Evolutionary conservation across 1,140 invertebrate genomes (phyloP), one percentile per base, ranked within the genome.

Genomic region (Proctacanthus coquilletti): DNA sequence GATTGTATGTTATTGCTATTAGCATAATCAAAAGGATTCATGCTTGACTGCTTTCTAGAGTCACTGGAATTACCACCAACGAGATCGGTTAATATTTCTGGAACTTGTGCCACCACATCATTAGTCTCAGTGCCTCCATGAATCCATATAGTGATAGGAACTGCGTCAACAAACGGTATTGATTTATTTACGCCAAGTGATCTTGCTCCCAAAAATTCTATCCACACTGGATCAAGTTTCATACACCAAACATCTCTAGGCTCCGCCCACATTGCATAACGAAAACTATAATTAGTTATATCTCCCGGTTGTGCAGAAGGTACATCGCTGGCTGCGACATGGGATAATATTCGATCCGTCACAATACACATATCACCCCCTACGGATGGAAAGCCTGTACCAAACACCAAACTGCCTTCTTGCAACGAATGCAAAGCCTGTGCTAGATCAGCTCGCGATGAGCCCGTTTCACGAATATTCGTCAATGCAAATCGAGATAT

Each of bases 181-280:
- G 86, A 76, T 47, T 79, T 73, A 48, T 71, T 74, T 23, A 68
- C 67, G 17, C 71, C 74, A 14, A 80, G 72, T 2, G 81, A 79
- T 25, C 76, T 62, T n/a, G 80, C 78, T 2, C 82, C 81, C 41
- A 75, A 70, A 60, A 94, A 94, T 60, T 96, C 89, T 4, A 82
- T 77, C 87, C 88, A 95, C 21, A 93, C 70, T 1, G 91, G 88
- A 56, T 95, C 89, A 14, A 87, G 64, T 48, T 74, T 72, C 11
- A 86, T 71, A 53, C 82, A 87, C 88, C 91, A 93, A 6, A 95
- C 72, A 51, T 86, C 77, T 48, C 82, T 74, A 10, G 75, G 72
- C 52, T 89, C 84, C 1, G 75, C 77, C 81, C 82, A 89, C 21
- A 91, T 62, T 35, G 86, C 60, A 54, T 84, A 80, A 33, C 66